A percentile compares a stretch with the other conserved stretches of the same genome.
Conservation (phyloP, 2,888 invertebrate genomes). For the Spicauda simplicius region DNA sequence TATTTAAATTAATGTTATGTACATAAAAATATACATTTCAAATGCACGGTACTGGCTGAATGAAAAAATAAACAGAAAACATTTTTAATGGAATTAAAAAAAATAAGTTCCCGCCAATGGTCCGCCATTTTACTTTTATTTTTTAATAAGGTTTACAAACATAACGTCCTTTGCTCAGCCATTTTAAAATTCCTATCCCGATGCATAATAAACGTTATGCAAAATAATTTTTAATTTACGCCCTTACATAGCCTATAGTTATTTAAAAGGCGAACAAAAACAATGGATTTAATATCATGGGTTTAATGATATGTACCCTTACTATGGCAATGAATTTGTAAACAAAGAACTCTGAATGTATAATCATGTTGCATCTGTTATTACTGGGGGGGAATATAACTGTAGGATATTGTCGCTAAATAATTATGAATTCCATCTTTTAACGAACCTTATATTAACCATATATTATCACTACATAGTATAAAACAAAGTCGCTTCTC, state of each 20-base stretch:
- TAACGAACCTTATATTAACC: too few relatives aligned
- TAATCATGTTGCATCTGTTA: conserved; percentile 68
- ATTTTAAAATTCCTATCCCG: neutral
- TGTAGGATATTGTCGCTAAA: conserved; percentile 28
- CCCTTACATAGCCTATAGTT: conserved; percentile 19
- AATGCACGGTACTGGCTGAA: too few relatives aligned
- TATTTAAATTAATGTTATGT: too few relatives aligned
- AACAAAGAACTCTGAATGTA: conserved; percentile 74
- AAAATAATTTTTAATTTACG: conserved; percentile 7
- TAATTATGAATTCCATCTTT: neutral
- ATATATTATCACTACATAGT: too few relatives aligned
- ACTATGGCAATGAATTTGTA: conserved; percentile 66
- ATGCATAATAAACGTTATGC: conserved; percentile 6
- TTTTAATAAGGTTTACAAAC: too few relatives aligned
- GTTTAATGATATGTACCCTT: conserved; percentile 76
- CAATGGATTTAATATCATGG: conserved; percentile 54
- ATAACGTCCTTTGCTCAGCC: neutral
- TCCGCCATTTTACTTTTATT: too few relatives aligned
- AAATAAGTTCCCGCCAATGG: too few relatives aligned
- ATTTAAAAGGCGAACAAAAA: conserved; percentile 43
- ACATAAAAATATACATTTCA: too few relatives aligned
- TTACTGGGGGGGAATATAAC: conserved; percentile 57
- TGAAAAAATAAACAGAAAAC: too few relatives aligned
- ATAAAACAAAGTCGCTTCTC: too few relatives aligned
- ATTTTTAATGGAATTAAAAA: too few relatives aligned